phyloP scores from a whole-genome alignment of 2,113 vertebrate genomes.

The Psilopogon haemacephalus region DNA sequence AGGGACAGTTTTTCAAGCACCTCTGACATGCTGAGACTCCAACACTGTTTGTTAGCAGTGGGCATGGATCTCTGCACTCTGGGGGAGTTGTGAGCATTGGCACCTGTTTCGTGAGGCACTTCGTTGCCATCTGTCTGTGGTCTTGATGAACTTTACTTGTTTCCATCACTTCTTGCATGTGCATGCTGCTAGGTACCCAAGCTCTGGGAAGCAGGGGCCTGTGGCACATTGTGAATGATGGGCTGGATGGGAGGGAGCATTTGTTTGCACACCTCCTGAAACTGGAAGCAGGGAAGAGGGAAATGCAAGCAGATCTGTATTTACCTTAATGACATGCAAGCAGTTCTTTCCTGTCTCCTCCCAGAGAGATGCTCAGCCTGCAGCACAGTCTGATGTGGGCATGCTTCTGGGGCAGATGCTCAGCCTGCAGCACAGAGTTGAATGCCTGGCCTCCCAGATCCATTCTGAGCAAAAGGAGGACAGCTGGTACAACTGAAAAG shows the following conservation, averaged over 20 bases:
- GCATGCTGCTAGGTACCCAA: background rate
- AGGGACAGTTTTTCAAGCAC: background rate
- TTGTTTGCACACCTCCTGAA: background rate
- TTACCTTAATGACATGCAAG: background rate
- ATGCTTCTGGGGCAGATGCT: slow-evolving; percentile 7
- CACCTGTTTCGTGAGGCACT: background rate
- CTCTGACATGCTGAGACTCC: background rate
- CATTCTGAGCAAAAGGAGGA: slow-evolving; percentile 45
- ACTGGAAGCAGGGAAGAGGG: background rate
- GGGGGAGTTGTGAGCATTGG: no score
- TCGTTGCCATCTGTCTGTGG: background rate
- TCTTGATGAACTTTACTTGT: background rate
- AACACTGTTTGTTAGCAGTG: background rate
- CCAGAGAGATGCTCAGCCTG: background rate
- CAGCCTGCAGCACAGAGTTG: background rate
- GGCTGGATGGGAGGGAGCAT: background rate
- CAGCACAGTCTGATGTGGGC: background rate
- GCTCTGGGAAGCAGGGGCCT: background rate
- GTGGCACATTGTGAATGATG: background rate
- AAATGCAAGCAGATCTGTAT: background rate
- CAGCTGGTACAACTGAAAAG: slow-evolving; percentile 6
- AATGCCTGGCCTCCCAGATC: slow-evolving; percentile 39
- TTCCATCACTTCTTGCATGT: background rate
- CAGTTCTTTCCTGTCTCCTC: background rate
- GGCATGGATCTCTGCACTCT: background rate